These are phyloP conservation scores for Acomys russatus DNA, from an alignment of 2,797 vertebrate species.

Conservation along the genomic window DNA sequence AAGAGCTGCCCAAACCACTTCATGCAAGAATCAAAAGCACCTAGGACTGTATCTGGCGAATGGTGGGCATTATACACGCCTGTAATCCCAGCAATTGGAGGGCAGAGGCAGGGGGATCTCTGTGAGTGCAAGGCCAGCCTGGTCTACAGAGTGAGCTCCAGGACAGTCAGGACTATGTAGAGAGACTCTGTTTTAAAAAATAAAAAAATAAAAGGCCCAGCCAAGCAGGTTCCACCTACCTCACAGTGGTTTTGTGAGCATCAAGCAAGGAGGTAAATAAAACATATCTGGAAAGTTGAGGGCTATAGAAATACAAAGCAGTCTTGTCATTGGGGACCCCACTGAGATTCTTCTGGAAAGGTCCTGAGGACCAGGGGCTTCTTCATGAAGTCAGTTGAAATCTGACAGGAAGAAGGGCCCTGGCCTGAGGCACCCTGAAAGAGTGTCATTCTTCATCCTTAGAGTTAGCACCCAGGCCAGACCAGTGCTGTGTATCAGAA, in stretches of 20 bases:
- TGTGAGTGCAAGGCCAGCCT: background rate
- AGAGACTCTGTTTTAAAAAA: background rate
- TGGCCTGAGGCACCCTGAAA: background rate
- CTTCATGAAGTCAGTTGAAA: background rate
- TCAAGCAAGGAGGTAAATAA: background rate
- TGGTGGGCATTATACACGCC: background rate
- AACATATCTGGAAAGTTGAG: background rate
- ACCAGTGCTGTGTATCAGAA: background rate
- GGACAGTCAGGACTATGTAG: background rate
- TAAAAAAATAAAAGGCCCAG: background rate
- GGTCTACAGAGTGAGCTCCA: background rate
- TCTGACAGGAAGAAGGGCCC: background rate
- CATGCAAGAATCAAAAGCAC: constrained; percentile 11
- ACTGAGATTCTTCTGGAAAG: background rate
- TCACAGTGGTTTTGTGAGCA: background rate
- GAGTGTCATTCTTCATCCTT: background rate
- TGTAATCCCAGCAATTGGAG: background rate
- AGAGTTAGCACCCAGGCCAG: background rate
- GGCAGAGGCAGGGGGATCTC: background rate
- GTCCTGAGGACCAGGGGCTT: background rate
- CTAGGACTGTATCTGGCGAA: background rate
- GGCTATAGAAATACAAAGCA: background rate
- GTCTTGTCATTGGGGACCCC: background rate
- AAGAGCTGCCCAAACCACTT: background rate
- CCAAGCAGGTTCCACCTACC: background rate